Conservation (phyloP, 2,888 invertebrate species). For the Pristionchus entomophagus region DNA sequence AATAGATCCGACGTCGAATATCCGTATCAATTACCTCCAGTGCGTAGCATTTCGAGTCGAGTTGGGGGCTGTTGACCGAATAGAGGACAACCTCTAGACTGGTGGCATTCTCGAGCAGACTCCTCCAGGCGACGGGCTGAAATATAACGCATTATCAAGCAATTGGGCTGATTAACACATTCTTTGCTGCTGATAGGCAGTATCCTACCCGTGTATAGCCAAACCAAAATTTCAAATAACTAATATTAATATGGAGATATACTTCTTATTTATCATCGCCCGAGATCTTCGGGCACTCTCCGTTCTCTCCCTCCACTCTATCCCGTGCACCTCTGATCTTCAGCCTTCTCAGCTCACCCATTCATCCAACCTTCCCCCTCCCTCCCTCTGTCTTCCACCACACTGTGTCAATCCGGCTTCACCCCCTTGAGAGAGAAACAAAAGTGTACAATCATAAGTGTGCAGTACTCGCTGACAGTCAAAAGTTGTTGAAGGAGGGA, state of each 20-base stretch:
- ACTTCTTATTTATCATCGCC: no score
- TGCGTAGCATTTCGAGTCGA: conserved; percentile 74
- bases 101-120: conserved; percentile 68
- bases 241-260: no score
- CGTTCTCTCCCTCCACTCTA: conserved; percentile 10
- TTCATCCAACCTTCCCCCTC: conserved; percentile 3
- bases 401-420: conserved; percentile 30
- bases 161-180: no score
- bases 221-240: no score
- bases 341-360: neutral
- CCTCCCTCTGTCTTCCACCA: neutral
- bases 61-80: conserved; percentile 72
- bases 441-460: conserved; percentile 37
- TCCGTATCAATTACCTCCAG: conserved; percentile 59
- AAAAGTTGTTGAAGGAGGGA: neutral
- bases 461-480: conserved; percentile 22
- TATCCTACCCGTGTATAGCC: no score
- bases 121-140: conserved; percentile 66
- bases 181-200: no score
- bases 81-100: conserved; percentile 71
- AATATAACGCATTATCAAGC: conserved; percentile 13
- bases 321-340: neutral
- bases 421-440: conserved; percentile 36
- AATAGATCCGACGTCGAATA: no score
- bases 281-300: no score